These are phyloP conservation scores for Caenorhabditis virilis DNA, from an alignment of 2,888 invertebrate genomes.

Conservation along the genomic window DNA sequence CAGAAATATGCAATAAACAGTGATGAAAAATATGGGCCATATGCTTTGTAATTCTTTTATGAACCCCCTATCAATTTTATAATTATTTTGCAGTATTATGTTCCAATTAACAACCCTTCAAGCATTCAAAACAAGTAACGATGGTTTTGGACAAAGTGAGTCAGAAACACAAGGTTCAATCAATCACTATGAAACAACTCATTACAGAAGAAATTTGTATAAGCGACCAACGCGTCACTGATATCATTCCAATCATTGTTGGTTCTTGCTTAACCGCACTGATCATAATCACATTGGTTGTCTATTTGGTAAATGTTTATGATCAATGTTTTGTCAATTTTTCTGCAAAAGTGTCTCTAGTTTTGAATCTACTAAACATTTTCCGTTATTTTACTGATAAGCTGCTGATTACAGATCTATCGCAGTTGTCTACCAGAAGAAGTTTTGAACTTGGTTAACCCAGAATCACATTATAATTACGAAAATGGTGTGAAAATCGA, in stretches of 20 bases:
- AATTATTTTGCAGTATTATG: slow-evolving; percentile 35
- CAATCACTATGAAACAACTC: not conserved
- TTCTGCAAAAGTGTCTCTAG: not conserved
- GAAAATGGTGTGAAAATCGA: slow-evolving; percentile 24
- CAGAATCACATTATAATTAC: slow-evolving; percentile 32
- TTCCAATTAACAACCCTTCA: slow-evolving; percentile 41
- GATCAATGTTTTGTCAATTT: not conserved
- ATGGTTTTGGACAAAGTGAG: slow-evolving; percentile 31
- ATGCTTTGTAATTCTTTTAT: slow-evolving; percentile 36
- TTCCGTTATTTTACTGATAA: too few species aligned
- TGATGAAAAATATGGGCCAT: slow-evolving; percentile 29
- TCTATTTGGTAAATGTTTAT: slow-evolving; percentile 40
- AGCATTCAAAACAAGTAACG: slow-evolving; percentile 31
- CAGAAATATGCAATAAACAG: slow-evolving; percentile 48
- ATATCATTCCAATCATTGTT: slow-evolving; percentile 50
- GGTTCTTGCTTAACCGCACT: slow-evolving; percentile 46
- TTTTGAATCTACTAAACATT: not conserved
- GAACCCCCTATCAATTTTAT: not conserved
- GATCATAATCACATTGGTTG: slow-evolving; percentile 39
- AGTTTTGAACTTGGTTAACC: slow-evolving; percentile 42
- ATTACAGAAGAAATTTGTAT: slow-evolving; percentile 43
- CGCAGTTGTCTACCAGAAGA: slow-evolving; percentile 50
- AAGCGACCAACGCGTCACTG: slow-evolving; percentile 45
- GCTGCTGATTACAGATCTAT: slow-evolving; percentile 47
- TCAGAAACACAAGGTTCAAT: not conserved